Conservation (phyloP, 2,888 invertebrate genomes). For the Macrostomum cliftonense region DNA sequence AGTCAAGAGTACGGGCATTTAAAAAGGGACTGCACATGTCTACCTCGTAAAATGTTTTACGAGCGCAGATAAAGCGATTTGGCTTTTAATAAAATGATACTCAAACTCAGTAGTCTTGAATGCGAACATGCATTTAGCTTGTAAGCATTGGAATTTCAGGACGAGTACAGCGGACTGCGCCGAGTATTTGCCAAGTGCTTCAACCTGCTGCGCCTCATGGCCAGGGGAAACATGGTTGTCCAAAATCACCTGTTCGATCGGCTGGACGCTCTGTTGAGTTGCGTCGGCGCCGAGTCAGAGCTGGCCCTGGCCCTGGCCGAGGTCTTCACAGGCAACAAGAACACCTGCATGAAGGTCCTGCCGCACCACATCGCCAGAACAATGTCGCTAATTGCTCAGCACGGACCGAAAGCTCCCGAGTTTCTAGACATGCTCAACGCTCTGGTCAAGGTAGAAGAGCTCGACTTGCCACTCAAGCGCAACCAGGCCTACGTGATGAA, state of each 20-base stretch:
- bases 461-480: conserved; percentile 32
- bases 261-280: conserved; percentile 24
- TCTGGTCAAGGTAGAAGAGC: conserved; percentile 31
- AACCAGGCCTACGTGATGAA: conserved; percentile 35
- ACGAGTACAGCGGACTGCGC: conserved; percentile 25
- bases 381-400: conserved; percentile 24
- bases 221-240: conserved; percentile 23
- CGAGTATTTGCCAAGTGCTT: conserved; percentile 26
- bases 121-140: too few relatives aligned
- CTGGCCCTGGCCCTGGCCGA: conserved; percentile 29
- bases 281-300: conserved; percentile 25
- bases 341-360: conserved; percentile 28
- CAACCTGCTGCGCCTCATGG: conserved; percentile 21
- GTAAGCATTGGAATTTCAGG: too few relatives aligned
- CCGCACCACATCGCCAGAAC: conserved; percentile 28
- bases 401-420: conserved; percentile 24
- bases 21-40: too few relatives aligned
- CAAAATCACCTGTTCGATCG: conserved; percentile 30
- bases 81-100: too few relatives aligned
- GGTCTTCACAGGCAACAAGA: conserved; percentile 32
- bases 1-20: too few relatives aligned
- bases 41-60: too few relatives aligned
- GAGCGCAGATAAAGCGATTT: too few relatives aligned
- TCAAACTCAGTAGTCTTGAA: too few relatives aligned
- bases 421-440: conserved; percentile 31